Evolutionary conservation across 1,140 invertebrate species (phyloP).

Genomic region (Lepidurus couesii): DNA sequence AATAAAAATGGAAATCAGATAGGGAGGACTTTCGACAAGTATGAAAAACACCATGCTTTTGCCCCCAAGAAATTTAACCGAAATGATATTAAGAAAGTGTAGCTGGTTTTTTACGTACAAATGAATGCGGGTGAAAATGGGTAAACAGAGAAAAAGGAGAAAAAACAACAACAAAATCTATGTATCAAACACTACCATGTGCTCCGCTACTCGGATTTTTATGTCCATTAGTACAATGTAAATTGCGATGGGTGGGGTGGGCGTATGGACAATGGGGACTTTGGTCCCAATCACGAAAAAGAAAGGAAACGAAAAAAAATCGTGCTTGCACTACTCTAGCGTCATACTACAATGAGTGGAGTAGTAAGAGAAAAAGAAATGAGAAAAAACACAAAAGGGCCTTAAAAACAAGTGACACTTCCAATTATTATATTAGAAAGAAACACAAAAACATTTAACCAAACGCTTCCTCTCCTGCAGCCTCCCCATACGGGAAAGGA

Average conservation of each 20-base stretch:
- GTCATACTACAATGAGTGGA: constrained; percentile 18
- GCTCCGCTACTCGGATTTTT: background rate
- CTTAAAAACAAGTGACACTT: background rate
- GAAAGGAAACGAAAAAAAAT: background rate
- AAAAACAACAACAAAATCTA: background rate
- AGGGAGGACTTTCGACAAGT: background rate
- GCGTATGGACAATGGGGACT: constrained; percentile 4
- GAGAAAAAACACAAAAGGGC: background rate
- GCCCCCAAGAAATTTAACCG: background rate
- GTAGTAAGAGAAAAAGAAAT: background rate
- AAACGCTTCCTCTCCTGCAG: background rate
- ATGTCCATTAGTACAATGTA: constrained; percentile 20
- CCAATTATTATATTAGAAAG: background rate
- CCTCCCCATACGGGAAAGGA: background rate
- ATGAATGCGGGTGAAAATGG: background rate
- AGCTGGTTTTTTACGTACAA: constrained; percentile 12
- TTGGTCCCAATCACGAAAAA: constrained; percentile 17
- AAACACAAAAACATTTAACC: background rate
- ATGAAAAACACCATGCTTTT: background rate
- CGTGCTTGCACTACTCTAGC: constrained; percentile 14
- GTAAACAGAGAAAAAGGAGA: background rate
- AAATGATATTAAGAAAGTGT: constrained; percentile 6
- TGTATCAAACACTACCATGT: background rate
- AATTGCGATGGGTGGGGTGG: constrained; percentile 2
- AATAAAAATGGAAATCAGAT: background rate